Base-by-base conservation (phyloP, 2,888 invertebrate species). In the Xylophagus ater region DNA sequence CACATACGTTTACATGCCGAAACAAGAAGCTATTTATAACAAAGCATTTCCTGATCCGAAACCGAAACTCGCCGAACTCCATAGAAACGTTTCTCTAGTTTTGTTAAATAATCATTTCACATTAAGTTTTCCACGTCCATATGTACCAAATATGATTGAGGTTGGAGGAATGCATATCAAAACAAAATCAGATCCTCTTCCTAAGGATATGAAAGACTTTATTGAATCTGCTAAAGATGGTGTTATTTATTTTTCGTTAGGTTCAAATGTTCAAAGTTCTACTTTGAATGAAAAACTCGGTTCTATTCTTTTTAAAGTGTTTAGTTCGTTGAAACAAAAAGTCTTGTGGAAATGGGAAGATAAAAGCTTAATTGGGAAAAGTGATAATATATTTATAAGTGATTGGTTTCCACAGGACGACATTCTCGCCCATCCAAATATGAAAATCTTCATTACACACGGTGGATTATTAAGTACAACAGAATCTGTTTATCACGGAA, bases 351-450 rank as follows among this genome's bases (percentile, higher is more conserved):
- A 78, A 59, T 78, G 72, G 71, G 76, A 77, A 50, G 69, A 71
- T 0, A 67, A 72, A 12, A 17, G 6, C 17, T 48, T 73, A n/a
- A 65, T 67, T 3, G 68, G 69, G 20, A 67, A 70, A 50, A 68
- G 76, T 0, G 50, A 63, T 0, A 78, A 78, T 53, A 64, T 81
- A 1, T 60, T 70, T 33, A 59, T 72, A 5, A 59, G 66, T 40
- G 72, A 74, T 46, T 82, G 81, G 81, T 52, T 80, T 23, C 81
- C 81, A 0, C 82, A 82, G 52, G 72, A 71, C 43, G 76, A 76
- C 47, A 69, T 79, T 26, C 57, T 79, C 59, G 73, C 70, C 1
- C 75, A 76, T 57, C 70, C 70, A 1, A 74, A 73, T 35, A 51
- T 71, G 9, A 71, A 67, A 53, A 53, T 74, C 1, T 79, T 81